phyloP scores from a whole-genome alignment of 1,140 invertebrate species.

The Maconellicoccus hirsutus region DNA sequence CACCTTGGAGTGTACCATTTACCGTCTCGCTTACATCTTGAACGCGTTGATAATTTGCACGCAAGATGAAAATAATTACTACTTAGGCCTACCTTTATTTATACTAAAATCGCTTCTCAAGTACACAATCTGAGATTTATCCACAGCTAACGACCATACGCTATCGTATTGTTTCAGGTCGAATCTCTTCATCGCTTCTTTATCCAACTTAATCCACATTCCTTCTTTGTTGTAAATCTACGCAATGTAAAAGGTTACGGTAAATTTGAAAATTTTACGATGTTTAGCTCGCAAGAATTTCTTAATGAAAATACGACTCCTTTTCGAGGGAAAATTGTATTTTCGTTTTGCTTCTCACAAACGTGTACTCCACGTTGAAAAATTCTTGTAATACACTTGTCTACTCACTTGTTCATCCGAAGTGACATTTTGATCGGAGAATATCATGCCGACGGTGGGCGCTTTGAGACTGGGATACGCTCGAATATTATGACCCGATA shows the following conservation, averaged over 20 bases:
- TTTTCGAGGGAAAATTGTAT: too few relatives aligned
- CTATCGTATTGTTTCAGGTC: constrained; percentile 42
- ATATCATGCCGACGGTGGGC: constrained; percentile 59
- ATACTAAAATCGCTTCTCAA: constrained; percentile 38
- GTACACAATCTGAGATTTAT: constrained; percentile 53
- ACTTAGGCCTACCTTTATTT: neutral
- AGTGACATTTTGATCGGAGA: constrained; percentile 55
- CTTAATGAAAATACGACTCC: too few relatives aligned
- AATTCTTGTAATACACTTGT: too few relatives aligned
- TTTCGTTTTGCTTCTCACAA: too few relatives aligned
- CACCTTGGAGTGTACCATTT: too few relatives aligned
- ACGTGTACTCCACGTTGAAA: too few relatives aligned
- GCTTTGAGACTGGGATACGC: constrained; percentile 59
- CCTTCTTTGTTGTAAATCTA: constrained; percentile 49
- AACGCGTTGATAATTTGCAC: too few relatives aligned
- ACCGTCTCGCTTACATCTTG: too few relatives aligned
- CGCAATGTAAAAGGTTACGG: neutral
- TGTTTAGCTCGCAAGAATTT: neutral
- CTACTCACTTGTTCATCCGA: constrained; percentile 52
- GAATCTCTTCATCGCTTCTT: constrained; percentile 49
- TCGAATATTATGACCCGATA: constrained; percentile 69
- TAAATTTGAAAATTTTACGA: constrained; percentile 8
- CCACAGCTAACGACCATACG: constrained; percentile 63
- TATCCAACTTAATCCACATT: constrained; percentile 55
- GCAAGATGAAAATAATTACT: too few relatives aligned